These are phyloP conservation scores for Leptothorax acervorum DNA, from an alignment of 2,888 invertebrate species.

Conservation along the genomic window DNA sequence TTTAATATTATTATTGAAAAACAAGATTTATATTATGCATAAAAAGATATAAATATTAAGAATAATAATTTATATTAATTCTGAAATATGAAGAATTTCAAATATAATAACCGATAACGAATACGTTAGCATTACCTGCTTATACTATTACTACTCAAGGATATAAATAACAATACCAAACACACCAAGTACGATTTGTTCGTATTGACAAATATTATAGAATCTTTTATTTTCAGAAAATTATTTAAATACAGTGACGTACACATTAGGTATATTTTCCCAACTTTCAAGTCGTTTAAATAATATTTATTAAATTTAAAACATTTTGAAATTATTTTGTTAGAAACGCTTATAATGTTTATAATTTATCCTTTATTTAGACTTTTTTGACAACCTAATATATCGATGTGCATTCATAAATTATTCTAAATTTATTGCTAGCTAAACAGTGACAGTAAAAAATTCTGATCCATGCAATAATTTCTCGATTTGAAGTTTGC, in stretches of 20 bases:
- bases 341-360: no score
- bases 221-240: background rate
- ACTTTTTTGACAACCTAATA: background rate
- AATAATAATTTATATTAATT: background rate
- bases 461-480: background rate
- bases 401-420: background rate
- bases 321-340: background rate
- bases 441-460: background rate
- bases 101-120: slow-evolving; percentile 15
- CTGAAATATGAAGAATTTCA: background rate
- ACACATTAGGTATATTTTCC: background rate
- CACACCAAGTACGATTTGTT: background rate
- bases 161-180: background rate
- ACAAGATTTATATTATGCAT: background rate
- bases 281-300: background rate
- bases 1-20: slow-evolving; percentile 10
- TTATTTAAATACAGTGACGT: background rate
- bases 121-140: background rate
- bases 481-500: background rate
- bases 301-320: slow-evolving; percentile 5
- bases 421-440: background rate
- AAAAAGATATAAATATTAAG: background rate
- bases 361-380: no score
- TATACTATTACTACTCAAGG: background rate
- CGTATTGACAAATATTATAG: background rate